Conservation (phyloP, 2,113 vertebrate species). For the Calyptomena viridis region DNA sequence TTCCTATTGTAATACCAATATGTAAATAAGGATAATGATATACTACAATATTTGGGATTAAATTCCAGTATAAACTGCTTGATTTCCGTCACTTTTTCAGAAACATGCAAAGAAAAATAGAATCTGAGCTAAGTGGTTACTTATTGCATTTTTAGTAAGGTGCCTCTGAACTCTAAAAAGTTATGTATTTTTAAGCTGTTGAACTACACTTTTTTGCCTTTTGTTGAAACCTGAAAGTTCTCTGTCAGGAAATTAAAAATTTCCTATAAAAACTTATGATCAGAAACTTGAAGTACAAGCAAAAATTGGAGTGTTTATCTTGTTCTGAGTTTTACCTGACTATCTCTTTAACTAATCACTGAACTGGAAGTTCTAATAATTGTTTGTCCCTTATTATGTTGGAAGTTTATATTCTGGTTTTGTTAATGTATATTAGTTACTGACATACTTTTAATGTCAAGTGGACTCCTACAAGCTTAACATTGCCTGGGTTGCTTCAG, state of each 20-base stretch:
- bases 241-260: not conserved
- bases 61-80: conserved; percentile 7
- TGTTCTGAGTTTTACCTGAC: not conserved
- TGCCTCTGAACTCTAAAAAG: not conserved
- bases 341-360: not conserved
- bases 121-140: not conserved
- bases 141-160: not conserved
- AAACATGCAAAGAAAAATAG: not conserved
- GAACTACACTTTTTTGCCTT: not conserved
- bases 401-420: not conserved
- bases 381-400: not conserved
- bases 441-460: not conserved
- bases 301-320: not conserved
- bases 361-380: not conserved
- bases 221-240: not conserved
- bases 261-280: not conserved
- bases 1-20: not conserved
- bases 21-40: not conserved
- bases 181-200: conserved; percentile 14
- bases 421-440: not conserved
- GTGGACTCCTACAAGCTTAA: not conserved
- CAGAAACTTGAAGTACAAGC: not conserved
- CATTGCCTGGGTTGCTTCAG: not conserved
- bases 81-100: not conserved
- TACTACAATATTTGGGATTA: not conserved